phyloP scores from a whole-genome alignment of 2,797 vertebrate genomes.

The Microctenopoma stevenorrisi region DNA sequence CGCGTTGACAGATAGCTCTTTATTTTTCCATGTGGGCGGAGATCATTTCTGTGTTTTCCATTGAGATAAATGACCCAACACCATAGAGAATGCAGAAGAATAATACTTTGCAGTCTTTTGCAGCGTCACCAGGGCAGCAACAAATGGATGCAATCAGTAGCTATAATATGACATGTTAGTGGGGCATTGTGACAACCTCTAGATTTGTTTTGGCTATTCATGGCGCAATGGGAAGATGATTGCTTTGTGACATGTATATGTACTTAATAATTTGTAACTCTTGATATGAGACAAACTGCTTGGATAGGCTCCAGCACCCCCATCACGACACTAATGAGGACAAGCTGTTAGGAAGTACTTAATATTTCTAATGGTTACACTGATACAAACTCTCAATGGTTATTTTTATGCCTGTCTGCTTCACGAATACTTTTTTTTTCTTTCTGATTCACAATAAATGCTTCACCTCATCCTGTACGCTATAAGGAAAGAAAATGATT shows the following conservation, averaged over 20 bases:
- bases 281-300: not conserved
- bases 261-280: not conserved
- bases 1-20: constrained; percentile 51
- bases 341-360: too few species aligned
- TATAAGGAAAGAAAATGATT: constrained; percentile 18
- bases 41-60: constrained; percentile 51
- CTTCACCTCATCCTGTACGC: constrained; percentile 4
- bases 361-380: not conserved
- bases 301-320: too few species aligned
- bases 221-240: not conserved
- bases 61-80: constrained; percentile 59
- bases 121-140: constrained; percentile 21
- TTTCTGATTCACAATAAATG: constrained; percentile 5
- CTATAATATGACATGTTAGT: constrained; percentile 30
- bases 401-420: not conserved
- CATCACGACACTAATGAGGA: too few species aligned
- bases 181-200: constrained; percentile 19
- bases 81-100: constrained; percentile 32
- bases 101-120: constrained; percentile 27
- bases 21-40: constrained; percentile 49
- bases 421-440: not conserved
- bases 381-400: constrained; percentile 7
- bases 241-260: not conserved
- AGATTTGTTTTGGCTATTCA: constrained; percentile 18
- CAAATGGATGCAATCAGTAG: constrained; percentile 45